These are phyloP conservation scores for Apistogramma diplotaenia DNA, from an alignment of 2,113 vertebrate genomes.

Conservation along the genomic window DNA sequence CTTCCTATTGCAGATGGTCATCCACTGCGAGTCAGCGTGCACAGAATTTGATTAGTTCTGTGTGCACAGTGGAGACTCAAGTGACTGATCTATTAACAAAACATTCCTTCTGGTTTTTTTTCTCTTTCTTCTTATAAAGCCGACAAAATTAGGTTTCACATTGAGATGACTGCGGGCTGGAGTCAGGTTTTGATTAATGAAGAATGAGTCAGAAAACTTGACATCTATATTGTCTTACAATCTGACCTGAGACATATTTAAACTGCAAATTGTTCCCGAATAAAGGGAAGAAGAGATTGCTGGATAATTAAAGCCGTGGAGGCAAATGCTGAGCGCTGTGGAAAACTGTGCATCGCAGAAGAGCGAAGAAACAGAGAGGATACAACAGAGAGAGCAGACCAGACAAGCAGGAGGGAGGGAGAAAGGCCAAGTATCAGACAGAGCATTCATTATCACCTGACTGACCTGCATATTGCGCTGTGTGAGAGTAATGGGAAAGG, in stretches of 20 bases:
- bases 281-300: neutral
- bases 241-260: constrained; percentile 1
- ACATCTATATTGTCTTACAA: constrained; percentile 15
- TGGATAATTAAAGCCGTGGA: constrained; percentile 12
- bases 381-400: neutral
- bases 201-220: neutral
- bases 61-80: neutral
- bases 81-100: constrained; percentile 8
- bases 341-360: neutral
- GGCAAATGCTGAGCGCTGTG: neutral
- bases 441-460: constrained; percentile 72
- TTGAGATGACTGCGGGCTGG: neutral
- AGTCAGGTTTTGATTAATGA: constrained; percentile 17
- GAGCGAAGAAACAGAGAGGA: constrained; percentile 12
- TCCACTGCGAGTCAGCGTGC: constrained; percentile 8
- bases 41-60: constrained; percentile 27
- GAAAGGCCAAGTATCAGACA: constrained; percentile 60
- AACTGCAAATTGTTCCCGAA: neutral
- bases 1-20: neutral
- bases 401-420: constrained; percentile 43
- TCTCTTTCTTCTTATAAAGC: constrained; percentile 12
- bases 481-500: constrained; percentile 71
- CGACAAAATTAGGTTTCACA: neutral
- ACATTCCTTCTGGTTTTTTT: neutral
- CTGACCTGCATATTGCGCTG: constrained; percentile 62